Base-by-base conservation (phyloP, 2,797 vertebrate genomes). In the Astyanax mexicanus region DNA sequence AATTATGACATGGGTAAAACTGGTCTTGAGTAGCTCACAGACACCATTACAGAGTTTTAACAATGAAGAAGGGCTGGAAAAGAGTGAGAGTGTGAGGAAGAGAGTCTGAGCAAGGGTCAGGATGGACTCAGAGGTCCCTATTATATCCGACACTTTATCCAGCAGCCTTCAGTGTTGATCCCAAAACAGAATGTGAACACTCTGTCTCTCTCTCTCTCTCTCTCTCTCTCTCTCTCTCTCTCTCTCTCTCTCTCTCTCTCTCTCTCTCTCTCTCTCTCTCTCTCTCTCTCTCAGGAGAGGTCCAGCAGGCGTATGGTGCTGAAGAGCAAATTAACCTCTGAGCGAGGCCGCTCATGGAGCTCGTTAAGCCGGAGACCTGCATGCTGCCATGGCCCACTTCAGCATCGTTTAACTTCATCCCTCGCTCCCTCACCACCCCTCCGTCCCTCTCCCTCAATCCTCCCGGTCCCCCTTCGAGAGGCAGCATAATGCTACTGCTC, bases 291-390 rank as follows among this genome's bases (percentile, higher is more conserved):
- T 72, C 21, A 19, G 35, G 73, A 88, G 78, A 83, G 51, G 74
- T 82, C 65, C 72, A 51, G 72, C 78, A 71, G 69, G 74, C 76
- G 29, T 25, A 23, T 77, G 74, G 11, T 79, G 70, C 80, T 84
- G 76, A 82, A 86, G 81, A 86, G 82, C 73, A 84, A 86, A 92
- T 90, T 89, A 90, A 88, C 87, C 88, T 89, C 67, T 8, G 67
- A 78, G 79, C 68, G 52, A 74, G 80, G 79, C 29, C 76, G 71
- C 85, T 89, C 84, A 71, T 47, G 52, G 80, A 86, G 85, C 85
- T 90, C 86, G 85, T 91, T 90, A 88, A 85, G 79, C 66, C 61
- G 44, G 79, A 85, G 82, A 82, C 85, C 86, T 85, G 86, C 83
- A 66, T 52, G 65, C 75, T 49, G 38, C 60, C 29, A 75, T 57